A percentile compares a stretch with the other conserved stretches of the same genome.
Evolutionary conservation across 2,888 invertebrate species (phyloP).

Genomic region (Micoletzkya japonica): DNA sequence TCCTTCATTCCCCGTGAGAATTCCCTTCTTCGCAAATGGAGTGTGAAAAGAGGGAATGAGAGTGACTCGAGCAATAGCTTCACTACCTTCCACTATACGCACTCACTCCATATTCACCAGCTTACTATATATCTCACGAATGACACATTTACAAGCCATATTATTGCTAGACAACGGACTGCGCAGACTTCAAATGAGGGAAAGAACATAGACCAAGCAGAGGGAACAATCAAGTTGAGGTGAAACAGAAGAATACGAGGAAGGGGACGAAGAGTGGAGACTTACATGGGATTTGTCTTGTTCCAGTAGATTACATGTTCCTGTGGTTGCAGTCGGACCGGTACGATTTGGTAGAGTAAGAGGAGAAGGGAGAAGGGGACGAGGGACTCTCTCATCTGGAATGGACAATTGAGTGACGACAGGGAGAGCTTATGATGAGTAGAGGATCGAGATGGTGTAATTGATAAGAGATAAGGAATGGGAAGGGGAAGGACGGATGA

Average conservation of each 20-base stretch:
- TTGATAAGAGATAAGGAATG: slow-evolving; percentile 8
- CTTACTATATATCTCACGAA: too few relatives aligned
- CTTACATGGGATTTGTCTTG: slow-evolving; percentile 13
- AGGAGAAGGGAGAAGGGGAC: background rate
- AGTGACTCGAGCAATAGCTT: too few relatives aligned
- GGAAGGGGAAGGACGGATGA: background rate
- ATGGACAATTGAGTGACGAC: background rate
- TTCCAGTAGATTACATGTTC: slow-evolving; percentile 13
- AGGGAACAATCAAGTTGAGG: background rate
- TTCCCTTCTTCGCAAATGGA: too few relatives aligned
- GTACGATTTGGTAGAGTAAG: background rate
- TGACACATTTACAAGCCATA: too few relatives aligned
- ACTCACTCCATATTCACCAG: too few relatives aligned
- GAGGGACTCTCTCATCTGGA: slow-evolving; percentile 8
- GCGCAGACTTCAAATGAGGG: too few relatives aligned
- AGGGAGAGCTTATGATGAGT: slow-evolving; percentile 2
- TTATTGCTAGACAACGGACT: too few relatives aligned
- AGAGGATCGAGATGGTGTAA: background rate
- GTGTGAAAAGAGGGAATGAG: too few relatives aligned
- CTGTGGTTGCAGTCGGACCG: background rate
- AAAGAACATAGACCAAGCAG: too few relatives aligned
- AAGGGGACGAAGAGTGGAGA: background rate
- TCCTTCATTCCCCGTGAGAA: too few relatives aligned
- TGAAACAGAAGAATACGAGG: background rate
- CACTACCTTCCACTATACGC: too few relatives aligned